Base-by-base conservation (phyloP, 1,140 invertebrate genomes). In the Dreissena rostriformis region DNA sequence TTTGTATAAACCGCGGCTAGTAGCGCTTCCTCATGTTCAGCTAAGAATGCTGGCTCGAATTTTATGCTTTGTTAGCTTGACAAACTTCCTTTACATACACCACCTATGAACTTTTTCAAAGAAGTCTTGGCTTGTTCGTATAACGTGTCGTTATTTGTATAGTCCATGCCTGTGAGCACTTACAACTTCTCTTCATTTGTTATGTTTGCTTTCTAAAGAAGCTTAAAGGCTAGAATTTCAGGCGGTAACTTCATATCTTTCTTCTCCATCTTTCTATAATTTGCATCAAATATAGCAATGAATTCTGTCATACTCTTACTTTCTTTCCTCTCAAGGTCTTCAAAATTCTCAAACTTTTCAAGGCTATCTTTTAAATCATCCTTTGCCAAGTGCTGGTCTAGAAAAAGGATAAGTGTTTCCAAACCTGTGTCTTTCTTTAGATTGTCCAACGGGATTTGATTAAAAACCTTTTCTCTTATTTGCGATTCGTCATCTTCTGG, bases 201-300 rank as follows among this genome's bases (percentile, higher is more conserved):
- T n/a, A 88, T 86, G 53, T 84, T 85, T 70, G 86, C 85, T 26
- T 70, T 80, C 29, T 75, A 79, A 85, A 74, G 22, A 14, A 89
- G 28, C 74, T 86, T 88, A 81, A 89, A 87, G 24, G 87, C 86
- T 19, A 88, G 51, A 28, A 87, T 84, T 73, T 86, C 83, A 53
- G 74, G 39, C 15, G 71, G 82, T 29, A 86, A 51, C n/a, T 22
- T 88, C 79, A 88, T 88, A 52, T 72, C 74, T 68, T 87, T 87
- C 61, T 84, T 86, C 65, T 79, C 83, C 52, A 85, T 85, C 75
- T n/a, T n/a, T n/a, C n/a, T n/a, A n/a, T n/a, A n/a, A n/a, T n/a
- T n/a, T n/a, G n/a, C n/a, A n/a, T n/a, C n/a, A n/a, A n/a, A n/a
- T n/a, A n/a, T n/a, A n/a, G n/a, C n/a, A n/a, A n/a, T n/a, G n/a